Evolutionary conservation across 2,113 vertebrate genomes (phyloP).

Genomic region (Anarrhichthys ocellatus): DNA sequence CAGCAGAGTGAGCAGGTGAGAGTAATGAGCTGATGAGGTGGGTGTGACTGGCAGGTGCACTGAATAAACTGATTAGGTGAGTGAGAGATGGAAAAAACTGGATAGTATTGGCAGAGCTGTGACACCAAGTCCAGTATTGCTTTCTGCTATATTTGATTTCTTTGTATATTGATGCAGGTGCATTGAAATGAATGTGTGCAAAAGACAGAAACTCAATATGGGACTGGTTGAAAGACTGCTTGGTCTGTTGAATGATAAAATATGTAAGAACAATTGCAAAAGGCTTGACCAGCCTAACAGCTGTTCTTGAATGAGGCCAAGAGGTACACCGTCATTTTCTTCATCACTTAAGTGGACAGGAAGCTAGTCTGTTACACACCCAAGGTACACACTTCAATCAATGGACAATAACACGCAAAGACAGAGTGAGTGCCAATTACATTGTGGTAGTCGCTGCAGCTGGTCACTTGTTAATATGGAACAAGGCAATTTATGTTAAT

Average conservation of each 20-base stretch:
- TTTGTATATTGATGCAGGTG: background rate
- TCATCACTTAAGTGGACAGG: constrained; percentile 22
- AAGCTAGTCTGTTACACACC: background rate
- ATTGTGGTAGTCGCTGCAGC: background rate
- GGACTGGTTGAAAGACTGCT: background rate
- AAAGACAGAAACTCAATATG: background rate
- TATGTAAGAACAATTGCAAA: constrained; percentile 12
- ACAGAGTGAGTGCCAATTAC: background rate
- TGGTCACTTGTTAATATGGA: background rate
- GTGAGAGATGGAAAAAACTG: too few relatives aligned
- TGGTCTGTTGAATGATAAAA: background rate
- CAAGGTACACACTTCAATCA: constrained; percentile 28
- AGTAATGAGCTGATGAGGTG: too few relatives aligned
- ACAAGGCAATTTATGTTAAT: background rate
- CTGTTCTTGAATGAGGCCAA: background rate
- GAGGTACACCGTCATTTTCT: constrained; percentile 15
- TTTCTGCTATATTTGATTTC: background rate
- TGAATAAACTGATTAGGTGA: too few relatives aligned
- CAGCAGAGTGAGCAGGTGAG: too few relatives aligned
- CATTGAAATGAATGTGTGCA: background rate
- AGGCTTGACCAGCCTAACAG: background rate
- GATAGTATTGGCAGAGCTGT: too few relatives aligned
- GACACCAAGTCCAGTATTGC: background rate
- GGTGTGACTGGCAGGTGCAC: too few relatives aligned
- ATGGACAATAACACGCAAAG: background rate